phyloP scores from a whole-genome alignment of 2,888 invertebrate genomes.

The Hetaerina titia region DNA sequence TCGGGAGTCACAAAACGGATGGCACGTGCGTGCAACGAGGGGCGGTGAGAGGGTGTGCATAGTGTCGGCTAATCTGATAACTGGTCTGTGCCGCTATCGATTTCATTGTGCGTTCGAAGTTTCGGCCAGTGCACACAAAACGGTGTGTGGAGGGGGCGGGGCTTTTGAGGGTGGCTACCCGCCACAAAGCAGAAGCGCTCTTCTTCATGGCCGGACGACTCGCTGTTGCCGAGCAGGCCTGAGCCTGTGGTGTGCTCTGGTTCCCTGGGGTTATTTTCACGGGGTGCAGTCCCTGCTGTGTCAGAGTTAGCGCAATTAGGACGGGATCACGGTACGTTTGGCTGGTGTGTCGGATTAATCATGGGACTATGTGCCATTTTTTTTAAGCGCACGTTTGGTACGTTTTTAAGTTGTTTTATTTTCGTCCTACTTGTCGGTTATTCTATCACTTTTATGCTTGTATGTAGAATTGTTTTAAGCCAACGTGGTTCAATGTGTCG shows the following conservation, averaged over 20 bases:
- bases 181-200: background rate
- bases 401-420: too few relatives aligned
- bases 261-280: too few relatives aligned
- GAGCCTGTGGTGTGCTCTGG: background rate
- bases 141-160: background rate
- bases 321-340: too few relatives aligned
- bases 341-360: too few relatives aligned
- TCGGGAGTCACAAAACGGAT: background rate
- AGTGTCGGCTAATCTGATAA: conserved; percentile 21
- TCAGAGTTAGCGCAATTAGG: too few relatives aligned
- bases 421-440: too few relatives aligned
- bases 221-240: conserved; percentile 17
- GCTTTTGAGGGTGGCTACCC: background rate
- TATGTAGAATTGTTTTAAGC: too few relatives aligned
- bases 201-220: background rate
- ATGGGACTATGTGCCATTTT: too few relatives aligned
- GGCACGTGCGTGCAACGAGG: conserved; percentile 23
- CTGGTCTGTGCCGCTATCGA: conserved; percentile 10
- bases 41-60: background rate
- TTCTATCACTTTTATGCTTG: too few relatives aligned
- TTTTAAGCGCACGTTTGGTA: too few relatives aligned
- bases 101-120: conserved; percentile 25
- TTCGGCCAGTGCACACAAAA: conserved; percentile 11
- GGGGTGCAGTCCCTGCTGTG: too few relatives aligned
- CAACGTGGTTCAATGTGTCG: too few relatives aligned